Percentiles rank a stretch among this genome's conserved stretches.
Conservation (phyloP, 2,888 invertebrate genomes). For the Ennomos fuscantarius region DNA sequence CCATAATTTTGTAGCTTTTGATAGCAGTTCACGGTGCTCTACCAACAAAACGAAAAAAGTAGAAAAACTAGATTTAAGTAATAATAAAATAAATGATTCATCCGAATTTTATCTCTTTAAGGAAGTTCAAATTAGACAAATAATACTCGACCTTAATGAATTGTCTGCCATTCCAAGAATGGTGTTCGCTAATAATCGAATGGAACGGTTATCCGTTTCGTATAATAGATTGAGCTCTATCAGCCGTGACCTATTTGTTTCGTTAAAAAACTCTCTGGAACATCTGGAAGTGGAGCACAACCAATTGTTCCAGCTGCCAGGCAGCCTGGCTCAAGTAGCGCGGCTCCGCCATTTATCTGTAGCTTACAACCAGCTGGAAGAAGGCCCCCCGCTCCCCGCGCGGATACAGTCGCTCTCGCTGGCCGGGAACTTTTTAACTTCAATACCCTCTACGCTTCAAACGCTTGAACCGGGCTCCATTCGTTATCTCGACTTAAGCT, state of each 20-base stretch:
- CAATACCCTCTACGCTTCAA: constrained; percentile 89
- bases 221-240: constrained; percentile 90
- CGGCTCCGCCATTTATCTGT: constrained; percentile 92
- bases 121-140: constrained; percentile 90
- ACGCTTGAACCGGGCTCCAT: constrained; percentile 90
- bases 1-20: constrained; percentile 73
- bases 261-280: constrained; percentile 90
- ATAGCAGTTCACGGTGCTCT: constrained; percentile 66
- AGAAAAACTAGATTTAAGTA: constrained; percentile 93
- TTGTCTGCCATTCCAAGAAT: constrained; percentile 87
- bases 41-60: constrained; percentile 87
- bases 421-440: constrained; percentile 91
- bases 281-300: constrained; percentile 94
- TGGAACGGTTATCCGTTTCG: constrained; percentile 91
- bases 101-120: constrained; percentile 88
- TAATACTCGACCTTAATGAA: constrained; percentile 93
- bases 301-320: constrained; percentile 88
- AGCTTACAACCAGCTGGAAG: constrained; percentile 89
- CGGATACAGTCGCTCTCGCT: constrained; percentile 91
- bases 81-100: constrained; percentile 90
- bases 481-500: constrained; percentile 93
- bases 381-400: constrained; percentile 86
- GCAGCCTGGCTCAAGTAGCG: constrained; percentile 87
- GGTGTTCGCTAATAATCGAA: constrained; percentile 88
- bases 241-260: constrained; percentile 89